Evolutionary conservation across 2,888 invertebrate species (phyloP).

Genomic region (Tethea ocularis): DNA sequence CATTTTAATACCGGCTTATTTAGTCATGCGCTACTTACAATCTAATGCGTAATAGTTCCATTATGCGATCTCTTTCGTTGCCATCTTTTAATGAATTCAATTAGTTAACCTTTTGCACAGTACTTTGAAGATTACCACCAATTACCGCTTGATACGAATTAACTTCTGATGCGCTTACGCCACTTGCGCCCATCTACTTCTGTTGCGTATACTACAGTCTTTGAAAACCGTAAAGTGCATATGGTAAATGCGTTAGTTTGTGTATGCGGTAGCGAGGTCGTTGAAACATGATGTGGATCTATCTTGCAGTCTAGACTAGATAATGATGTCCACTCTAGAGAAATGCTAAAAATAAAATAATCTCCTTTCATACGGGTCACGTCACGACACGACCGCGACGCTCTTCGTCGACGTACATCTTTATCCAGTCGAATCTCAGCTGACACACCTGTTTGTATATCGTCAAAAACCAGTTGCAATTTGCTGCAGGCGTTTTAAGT

Average conservation of each 20-base stretch:
- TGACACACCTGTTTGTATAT: conserved; percentile 53
- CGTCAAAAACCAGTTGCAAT: conserved; percentile 69
- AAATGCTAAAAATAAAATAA: conserved; percentile 34
- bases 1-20: conserved; percentile 51
- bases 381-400: conserved; percentile 18
- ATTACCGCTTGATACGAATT: neutral
- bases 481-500: conserved; percentile 61
- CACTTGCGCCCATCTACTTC: neutral
- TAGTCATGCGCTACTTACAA: conserved; percentile 53
- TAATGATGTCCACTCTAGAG: conserved; percentile 41
- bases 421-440: conserved; percentile 55
- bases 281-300: conserved; percentile 45
- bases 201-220: neutral
- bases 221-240: conserved; percentile 17
- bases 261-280: conserved; percentile 42
- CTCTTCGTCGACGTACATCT: conserved; percentile 25
- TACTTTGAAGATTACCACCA: neutral
- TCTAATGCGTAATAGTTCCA: conserved; percentile 12
- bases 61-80: conserved; percentile 22
- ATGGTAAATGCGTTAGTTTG: conserved; percentile 42
- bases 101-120: conserved; percentile 23
- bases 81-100: conserved; percentile 28
- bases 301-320: conserved; percentile 46
- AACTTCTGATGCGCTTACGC: neutral
- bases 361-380: conserved; percentile 42